phyloP scores from a whole-genome alignment of 2,113 vertebrate genomes.

The Acrocephalus kingi region DNA sequence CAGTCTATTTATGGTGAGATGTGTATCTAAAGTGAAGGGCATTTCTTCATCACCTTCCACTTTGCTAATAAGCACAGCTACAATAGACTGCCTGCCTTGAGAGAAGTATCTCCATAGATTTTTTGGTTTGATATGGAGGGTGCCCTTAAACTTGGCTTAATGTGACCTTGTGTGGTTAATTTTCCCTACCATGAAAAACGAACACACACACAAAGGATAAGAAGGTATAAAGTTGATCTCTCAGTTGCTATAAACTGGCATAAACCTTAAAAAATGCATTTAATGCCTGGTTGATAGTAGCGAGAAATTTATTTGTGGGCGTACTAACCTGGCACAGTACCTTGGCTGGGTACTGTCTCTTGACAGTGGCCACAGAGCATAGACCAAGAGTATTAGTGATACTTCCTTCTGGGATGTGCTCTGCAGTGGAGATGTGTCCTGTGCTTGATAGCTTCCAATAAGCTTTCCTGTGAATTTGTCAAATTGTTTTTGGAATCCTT shows the following conservation, averaged over 20 bases:
- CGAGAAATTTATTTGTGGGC: background rate
- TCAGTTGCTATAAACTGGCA: background rate
- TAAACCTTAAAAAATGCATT: background rate
- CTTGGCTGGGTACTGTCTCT: background rate
- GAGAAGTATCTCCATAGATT: background rate
- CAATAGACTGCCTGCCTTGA: background rate
- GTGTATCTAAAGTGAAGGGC: constrained; percentile 1
- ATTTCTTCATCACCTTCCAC: constrained; percentile 14
- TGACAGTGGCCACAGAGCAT: background rate
- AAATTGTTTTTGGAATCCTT: background rate
- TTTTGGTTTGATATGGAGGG: background rate
- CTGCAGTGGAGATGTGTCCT: background rate
- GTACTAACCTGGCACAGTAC: background rate
- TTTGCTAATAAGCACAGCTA: background rate
- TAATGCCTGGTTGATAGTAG: background rate
- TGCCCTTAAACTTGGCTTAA: background rate
- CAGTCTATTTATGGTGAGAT: constrained; percentile 11
- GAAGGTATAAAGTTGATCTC: background rate
- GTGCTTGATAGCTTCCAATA: background rate
- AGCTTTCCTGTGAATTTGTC: background rate
- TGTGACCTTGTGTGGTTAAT: background rate
- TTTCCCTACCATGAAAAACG: background rate
- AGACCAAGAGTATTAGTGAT: background rate
- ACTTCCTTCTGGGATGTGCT: background rate
- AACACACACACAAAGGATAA: background rate